Base-by-base conservation (phyloP, 2,888 invertebrate genomes). In the Torymus aiolomorphi region DNA sequence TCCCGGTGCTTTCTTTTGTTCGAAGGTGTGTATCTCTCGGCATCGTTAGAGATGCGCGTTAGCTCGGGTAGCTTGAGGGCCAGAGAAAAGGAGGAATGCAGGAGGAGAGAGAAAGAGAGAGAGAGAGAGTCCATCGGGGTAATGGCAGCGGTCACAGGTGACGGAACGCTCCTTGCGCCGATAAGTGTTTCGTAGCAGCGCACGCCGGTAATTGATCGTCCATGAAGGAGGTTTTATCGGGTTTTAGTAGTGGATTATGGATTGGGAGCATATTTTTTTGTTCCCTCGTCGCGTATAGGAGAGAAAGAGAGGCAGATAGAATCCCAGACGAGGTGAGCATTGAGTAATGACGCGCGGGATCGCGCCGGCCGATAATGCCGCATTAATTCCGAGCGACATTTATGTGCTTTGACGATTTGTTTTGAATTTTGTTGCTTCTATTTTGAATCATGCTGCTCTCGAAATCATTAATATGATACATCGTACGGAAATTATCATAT, bases 71-170 rank as follows among this genome's bases (percentile, higher is more conserved):
- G 31, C 31, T 31, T 5, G 31, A 42, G 42, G 42, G 52, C 57
- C 31, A 63, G 52, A 20, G 10, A 16, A 20, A 52, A 16, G 18
- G 8, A 10, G 8, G 8, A 42, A 67, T 14, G 12, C 3, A 20
- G 62, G 10, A 16, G 49, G 12, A 73, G 49, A 63, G 16, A 63
- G 49, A 63, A 13, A 63, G 65, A 3, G 56, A 42, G 18, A 10
- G 20, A 57, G 24, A 14, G 12, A 24, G 10, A 63, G 56, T 13
- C 59, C 59, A 63, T 71, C 56, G 63, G 59, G 59, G 49, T 75
- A 78, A 78, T 78, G 63, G 78, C 69, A 31, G 49, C 78, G 74
- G 71, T 66, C 66, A 16, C 76, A 76, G 80, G 80, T 80, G 80
- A 80, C 76, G 76, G 76, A 78, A 69, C 51, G 78, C 69, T 71